Evolutionary conservation across 2,113 vertebrate species (phyloP), one percentile per base, ranked within the genome.

Genomic region (Hippolais icterina): DNA sequence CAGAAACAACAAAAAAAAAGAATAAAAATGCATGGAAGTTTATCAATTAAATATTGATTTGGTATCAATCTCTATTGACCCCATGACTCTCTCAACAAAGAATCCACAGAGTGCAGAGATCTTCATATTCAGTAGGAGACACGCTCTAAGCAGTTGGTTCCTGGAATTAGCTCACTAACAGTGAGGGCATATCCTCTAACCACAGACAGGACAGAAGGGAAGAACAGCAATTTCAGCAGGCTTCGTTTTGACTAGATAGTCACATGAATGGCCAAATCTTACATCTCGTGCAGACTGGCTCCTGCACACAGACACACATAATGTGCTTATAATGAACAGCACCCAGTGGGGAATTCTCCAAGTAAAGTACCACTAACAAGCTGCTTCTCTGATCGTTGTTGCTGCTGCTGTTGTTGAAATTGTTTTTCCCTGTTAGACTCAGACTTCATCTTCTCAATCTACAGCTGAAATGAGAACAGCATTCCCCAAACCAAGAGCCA

Each of bases 401-500:
- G 42, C 29, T 96, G 95, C 81, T 92, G 68, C 49, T 60, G 47
- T 70, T 94, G 89, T 35, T 57, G 65, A 71, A 77, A 90, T 54
- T 21, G 53, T 13, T 91, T 86, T 74, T 82, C 89, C 83, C 80
- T 77, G 79, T 46, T 80, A 89, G 61, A 83, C 88, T 83, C 75
- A 63, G 72, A 88, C 70, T 80, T 92, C 78, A 90, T 93, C 74
- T 96, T 97, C 77, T 93, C 87, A 95, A 91, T 79, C 92, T 92
- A 75, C 88, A 88, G 94, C 81, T 68, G 94, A 97, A 97, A 94
- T 42, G 44, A 93, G 88, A 96, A 95, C 88, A 90, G 44, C 68
- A 91, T 81, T 87, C 60, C 66, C 81, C 76, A 95, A 74, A 93
- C 49, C 64, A 61, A 89, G 60, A 96, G 84, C 89, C 96, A 96